Conservation (phyloP, 2,888 invertebrate species). For the Lasioglossum morio region DNA sequence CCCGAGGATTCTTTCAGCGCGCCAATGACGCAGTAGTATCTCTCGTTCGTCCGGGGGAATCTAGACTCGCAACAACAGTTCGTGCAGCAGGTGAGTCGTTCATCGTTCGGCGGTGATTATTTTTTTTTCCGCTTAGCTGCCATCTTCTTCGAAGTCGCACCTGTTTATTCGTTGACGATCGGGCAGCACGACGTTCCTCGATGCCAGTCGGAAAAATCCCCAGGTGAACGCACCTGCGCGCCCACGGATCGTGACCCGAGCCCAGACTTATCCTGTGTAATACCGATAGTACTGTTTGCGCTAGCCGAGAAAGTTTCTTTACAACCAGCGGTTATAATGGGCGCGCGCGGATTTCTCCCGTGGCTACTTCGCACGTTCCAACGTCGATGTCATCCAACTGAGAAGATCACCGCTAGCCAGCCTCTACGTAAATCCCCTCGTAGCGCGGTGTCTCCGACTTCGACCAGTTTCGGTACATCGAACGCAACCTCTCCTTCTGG, state of each 20-base stretch:
- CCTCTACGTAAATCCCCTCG: not conserved
- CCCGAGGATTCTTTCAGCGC: conserved; percentile 14
- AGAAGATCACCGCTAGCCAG: not conserved
- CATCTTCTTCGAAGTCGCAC: conserved; percentile 44
- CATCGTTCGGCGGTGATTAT: conserved; percentile 20
- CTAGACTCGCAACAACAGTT: conserved; percentile 13
- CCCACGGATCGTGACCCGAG: conserved; percentile 68
- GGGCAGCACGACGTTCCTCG: conserved; percentile 24
- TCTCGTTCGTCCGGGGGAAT: conserved; percentile 1
- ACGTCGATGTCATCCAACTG: conserved; percentile 36
- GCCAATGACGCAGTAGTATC: not conserved
- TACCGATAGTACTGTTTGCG: conserved; percentile 67
- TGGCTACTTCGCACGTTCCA: conserved; percentile 72
- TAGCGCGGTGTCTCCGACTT: not conserved
- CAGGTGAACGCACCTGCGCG: conserved; percentile 60
- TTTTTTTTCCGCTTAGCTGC: not conserved
- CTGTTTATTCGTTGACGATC: conserved; percentile 64
- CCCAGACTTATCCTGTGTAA: conserved; percentile 67
- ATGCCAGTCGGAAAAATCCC: conserved; percentile 47
- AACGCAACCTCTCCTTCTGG: not conserved
- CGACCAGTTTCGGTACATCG: conserved; percentile 2
- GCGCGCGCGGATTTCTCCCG: conserved; percentile 76
- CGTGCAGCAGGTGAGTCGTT: conserved; percentile 38
- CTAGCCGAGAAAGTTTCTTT: conserved; percentile 69
- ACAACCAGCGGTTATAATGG: conserved; percentile 63